phyloP scores from a whole-genome alignment of 2,113 vertebrate genomes.

The Sylvilagus bachmani region DNA sequence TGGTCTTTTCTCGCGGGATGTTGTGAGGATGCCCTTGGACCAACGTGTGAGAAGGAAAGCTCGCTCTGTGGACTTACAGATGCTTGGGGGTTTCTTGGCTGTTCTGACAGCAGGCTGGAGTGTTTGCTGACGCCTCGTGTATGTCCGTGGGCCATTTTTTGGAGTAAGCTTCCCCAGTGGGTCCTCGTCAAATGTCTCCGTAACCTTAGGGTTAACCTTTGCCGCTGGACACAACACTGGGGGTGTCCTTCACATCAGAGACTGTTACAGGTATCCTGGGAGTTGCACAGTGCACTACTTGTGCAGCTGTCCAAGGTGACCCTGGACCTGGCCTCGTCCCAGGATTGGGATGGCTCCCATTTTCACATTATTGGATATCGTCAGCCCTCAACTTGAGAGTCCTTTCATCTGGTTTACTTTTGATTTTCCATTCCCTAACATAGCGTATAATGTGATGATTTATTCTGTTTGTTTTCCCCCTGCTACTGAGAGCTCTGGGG shows the following conservation, averaged over 20 bases:
- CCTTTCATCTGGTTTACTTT: neutral
- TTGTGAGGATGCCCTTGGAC: neutral
- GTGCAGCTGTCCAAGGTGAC: neutral
- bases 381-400: neutral
- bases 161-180: neutral
- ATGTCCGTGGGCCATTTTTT: neutral
- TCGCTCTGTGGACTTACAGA: neutral
- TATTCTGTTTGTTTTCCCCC: neutral
- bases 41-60: neutral
- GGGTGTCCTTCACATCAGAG: neutral
- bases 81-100: neutral
- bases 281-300: neutral
- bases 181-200: neutral
- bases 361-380: neutral
- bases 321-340: neutral
- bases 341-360: neutral
- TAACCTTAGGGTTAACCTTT: neutral
- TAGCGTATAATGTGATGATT: neutral
- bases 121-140: neutral
- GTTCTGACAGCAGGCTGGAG: neutral
- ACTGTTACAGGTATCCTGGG: neutral
- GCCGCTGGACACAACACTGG: neutral
- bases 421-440: constrained; percentile 11
- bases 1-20: neutral
- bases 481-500: neutral